These are phyloP conservation scores for Malurus cyaneus DNA, from an alignment of 2,113 vertebrate species.

Conservation along the genomic window DNA sequence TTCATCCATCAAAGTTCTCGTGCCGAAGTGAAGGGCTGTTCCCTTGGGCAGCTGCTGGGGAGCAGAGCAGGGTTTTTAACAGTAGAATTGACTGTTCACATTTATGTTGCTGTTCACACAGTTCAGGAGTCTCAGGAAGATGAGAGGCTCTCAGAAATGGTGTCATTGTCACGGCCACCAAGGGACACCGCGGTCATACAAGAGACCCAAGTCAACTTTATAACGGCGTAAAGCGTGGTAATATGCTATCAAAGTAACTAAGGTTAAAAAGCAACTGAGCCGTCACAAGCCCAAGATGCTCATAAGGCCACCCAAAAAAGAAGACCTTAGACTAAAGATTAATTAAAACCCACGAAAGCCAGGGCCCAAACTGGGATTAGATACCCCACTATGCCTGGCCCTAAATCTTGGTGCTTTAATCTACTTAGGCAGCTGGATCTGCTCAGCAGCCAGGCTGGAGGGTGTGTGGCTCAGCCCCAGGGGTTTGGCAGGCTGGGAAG, in stretches of 20 bases:
- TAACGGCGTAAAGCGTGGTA: background rate
- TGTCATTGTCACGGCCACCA: background rate
- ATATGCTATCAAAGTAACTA: background rate
- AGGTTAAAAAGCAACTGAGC: background rate
- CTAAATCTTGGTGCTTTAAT: background rate
- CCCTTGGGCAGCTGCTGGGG: background rate
- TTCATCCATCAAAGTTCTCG: background rate
- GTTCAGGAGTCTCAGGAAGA: background rate
- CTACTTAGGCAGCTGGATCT: background rate
- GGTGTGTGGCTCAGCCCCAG: accelerated
- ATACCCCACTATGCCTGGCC: background rate
- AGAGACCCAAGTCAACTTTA: background rate
- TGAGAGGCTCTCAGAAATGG: background rate
- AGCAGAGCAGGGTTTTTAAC: background rate
- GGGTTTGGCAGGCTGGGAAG: background rate
- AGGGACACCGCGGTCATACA: background rate
- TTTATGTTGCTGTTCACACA: background rate
- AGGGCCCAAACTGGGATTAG: background rate
- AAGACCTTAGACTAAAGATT: background rate
- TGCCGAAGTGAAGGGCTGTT: background rate
- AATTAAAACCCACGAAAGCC: background rate
- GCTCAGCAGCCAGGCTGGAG: background rate
- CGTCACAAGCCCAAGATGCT: background rate
- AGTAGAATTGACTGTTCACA: background rate
- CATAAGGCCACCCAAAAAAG: background rate